Evolutionary conservation across 2,113 vertebrate genomes (phyloP).

Genomic region (Actenoides hombroni): DNA sequence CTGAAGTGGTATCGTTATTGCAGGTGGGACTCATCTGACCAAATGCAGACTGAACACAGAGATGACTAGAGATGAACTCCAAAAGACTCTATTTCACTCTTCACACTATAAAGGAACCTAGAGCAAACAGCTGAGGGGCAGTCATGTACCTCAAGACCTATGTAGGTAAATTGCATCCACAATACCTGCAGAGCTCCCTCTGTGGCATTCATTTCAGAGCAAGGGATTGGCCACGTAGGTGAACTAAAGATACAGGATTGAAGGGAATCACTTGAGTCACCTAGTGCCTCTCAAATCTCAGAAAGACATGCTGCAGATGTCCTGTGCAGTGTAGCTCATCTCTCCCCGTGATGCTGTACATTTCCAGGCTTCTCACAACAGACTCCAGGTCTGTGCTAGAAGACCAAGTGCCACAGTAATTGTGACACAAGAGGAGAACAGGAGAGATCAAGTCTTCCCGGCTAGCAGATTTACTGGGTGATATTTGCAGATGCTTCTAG

Average conservation of each 20-base stretch:
- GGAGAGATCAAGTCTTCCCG: background rate
- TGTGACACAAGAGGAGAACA: background rate
- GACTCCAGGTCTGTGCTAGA: background rate
- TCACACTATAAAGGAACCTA: background rate
- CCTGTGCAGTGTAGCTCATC: background rate
- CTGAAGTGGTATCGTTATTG: background rate
- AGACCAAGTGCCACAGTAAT: background rate
- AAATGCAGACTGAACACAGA: background rate
- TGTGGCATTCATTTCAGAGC: background rate
- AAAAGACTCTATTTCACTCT: background rate
- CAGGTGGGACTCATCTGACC: background rate
- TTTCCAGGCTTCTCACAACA: background rate
- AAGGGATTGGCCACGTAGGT: background rate
- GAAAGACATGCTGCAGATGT: background rate
- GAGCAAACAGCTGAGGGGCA: background rate
- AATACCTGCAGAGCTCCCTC: background rate
- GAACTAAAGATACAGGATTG: background rate
- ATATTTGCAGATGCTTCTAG: conserved; percentile 6
- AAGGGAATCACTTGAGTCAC: background rate
- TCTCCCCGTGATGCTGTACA: background rate
- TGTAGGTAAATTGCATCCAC: background rate
- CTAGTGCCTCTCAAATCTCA: background rate
- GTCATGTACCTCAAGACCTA: background rate
- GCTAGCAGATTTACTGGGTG: conserved; percentile 3
- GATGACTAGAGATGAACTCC: background rate